Conservation (phyloP, 1,140 invertebrate species). For the Neoseiulus cucumeris region DNA sequence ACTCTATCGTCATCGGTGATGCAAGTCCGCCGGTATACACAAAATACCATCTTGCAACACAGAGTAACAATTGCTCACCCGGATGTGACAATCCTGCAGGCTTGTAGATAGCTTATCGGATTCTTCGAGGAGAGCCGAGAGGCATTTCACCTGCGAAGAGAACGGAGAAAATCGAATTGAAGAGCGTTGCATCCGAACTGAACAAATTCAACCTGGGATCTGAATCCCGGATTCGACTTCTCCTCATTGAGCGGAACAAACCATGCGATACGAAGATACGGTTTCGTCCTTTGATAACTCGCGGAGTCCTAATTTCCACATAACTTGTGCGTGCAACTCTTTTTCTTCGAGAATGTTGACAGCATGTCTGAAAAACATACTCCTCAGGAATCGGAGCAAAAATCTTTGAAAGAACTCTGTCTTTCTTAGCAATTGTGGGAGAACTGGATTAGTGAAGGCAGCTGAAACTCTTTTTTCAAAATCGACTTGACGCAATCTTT, state of each 20-base stretch:
- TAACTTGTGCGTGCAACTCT: background rate
- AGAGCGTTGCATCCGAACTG: no score
- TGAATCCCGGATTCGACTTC: no score
- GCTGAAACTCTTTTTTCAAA: no score
- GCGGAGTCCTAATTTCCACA: background rate
- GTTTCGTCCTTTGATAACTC: background rate
- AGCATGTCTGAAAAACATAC: background rate
- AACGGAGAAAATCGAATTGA: background rate
- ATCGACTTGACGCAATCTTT: no score
- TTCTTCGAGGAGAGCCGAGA: constrained; percentile 42
- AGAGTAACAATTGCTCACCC: constrained; percentile 73
- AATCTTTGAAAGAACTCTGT: no score
- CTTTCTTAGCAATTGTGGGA: no score
- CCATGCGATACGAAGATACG: background rate
- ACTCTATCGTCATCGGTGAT: background rate
- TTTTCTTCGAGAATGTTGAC: background rate
- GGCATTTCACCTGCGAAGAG: constrained; percentile 38
- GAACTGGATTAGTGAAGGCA: no score
- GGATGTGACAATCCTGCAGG: constrained; percentile 40
- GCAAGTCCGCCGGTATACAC: constrained; percentile 79
- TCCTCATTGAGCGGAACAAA: background rate
- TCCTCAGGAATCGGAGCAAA: no score
- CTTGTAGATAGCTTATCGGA: constrained; percentile 27
- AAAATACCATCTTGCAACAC: constrained; percentile 69
- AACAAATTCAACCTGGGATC: no score